A percentile compares a stretch with the other conserved stretches of the same genome.
These are phyloP conservation scores for Pteronura brasiliensis DNA, from an alignment of 2,113 vertebrate species.

Conservation along the genomic window DNA sequence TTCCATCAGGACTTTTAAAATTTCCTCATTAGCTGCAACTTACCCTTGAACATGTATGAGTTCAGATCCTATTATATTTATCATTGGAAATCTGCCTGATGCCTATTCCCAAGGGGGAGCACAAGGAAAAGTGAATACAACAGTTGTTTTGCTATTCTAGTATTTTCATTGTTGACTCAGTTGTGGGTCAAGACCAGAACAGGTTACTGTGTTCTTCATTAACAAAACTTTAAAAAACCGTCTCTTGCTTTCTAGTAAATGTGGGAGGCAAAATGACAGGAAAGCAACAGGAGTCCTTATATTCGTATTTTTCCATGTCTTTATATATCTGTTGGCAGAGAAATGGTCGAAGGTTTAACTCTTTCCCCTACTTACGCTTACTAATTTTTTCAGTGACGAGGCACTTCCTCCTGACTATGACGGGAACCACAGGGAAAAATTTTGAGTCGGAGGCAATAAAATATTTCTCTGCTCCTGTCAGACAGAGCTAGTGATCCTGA, in stretches of 20 bases:
- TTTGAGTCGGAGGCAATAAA: slow-evolving; percentile 27
- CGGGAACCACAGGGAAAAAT: background rate
- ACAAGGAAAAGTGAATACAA: slow-evolving; percentile 30
- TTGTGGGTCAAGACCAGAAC: slow-evolving; percentile 27
- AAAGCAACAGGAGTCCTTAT: background rate
- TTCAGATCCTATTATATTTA: background rate
- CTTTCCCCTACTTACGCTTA: background rate
- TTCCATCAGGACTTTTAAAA: background rate
- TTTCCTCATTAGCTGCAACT: slow-evolving; percentile 14
- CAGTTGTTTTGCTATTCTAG: slow-evolving; percentile 27
- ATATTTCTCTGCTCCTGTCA: background rate
- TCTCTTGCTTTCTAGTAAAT: slow-evolving; percentile 49
- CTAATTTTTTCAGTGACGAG: background rate
- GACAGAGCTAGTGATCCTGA: background rate
- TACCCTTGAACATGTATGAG: background rate
- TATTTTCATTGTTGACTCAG: slow-evolving; percentile 46
- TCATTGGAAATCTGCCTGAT: slow-evolving; percentile 21
- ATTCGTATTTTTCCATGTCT: background rate
- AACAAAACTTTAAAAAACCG: slow-evolving; percentile 19
- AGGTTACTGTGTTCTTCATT: slow-evolving; percentile 39
- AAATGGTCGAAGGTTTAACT: background rate
- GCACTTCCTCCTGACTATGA: background rate
- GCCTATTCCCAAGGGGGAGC: background rate
- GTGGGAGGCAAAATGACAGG: background rate
- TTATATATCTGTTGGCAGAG: background rate